Conservation (phyloP, 2,113 vertebrate genomes). For the Brienomyrus brachyistius region DNA sequence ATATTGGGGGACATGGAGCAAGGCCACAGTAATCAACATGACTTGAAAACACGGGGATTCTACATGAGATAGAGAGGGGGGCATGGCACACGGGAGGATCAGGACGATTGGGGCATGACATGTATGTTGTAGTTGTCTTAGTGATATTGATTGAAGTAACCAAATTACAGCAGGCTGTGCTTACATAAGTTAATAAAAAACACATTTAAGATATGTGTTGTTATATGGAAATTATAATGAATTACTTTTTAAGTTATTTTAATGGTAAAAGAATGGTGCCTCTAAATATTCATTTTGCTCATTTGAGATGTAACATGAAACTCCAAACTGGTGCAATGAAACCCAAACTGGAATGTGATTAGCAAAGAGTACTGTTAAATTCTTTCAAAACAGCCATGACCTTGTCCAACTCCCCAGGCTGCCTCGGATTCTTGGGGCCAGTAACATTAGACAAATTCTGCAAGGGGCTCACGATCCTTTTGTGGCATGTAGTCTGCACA, state of each 20-base stretch:
- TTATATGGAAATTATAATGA: neutral
- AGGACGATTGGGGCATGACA: no score
- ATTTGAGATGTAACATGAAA: slow-evolving; percentile 42
- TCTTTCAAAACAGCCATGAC: slow-evolving; percentile 51
- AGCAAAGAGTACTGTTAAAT: slow-evolving; percentile 51
- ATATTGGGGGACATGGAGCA: no score
- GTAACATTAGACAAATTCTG: slow-evolving; percentile 64
- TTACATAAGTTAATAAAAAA: neutral
- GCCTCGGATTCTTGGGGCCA: slow-evolving; percentile 50
- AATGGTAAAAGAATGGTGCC: neutral
- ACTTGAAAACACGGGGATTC: no score
- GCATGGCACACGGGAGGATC: no score
- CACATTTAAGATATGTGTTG: neutral
- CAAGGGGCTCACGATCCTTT: slow-evolving; percentile 47
- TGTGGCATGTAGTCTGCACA: slow-evolving; percentile 47
- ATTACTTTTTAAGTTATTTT: neutral
- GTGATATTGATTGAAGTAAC: neutral
- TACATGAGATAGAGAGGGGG: no score
- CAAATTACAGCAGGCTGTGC: neutral
- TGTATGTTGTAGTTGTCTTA: neutral
- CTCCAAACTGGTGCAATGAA: slow-evolving; percentile 25
- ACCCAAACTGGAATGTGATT: slow-evolving; percentile 54
- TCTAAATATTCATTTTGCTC: slow-evolving; percentile 23
- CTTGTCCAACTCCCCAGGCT: slow-evolving; percentile 48
- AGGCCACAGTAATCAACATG: no score